Evolutionary conservation across 2,797 vertebrate genomes (phyloP).

Genomic region (Furcifer pardalis): DNA sequence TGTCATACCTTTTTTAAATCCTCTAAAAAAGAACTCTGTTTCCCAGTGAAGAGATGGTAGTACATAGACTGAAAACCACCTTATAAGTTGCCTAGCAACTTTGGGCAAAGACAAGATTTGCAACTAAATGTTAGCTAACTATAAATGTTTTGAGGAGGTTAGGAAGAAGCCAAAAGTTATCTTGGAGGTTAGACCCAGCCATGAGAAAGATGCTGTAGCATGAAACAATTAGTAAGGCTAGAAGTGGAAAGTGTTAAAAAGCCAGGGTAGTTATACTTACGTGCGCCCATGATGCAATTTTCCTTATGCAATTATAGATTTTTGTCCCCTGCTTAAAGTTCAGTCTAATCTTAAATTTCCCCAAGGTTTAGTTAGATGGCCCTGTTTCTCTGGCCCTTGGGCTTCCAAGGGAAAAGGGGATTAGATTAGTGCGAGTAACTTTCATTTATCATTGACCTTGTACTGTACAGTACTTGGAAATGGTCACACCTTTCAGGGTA

Average conservation of each 20-base stretch:
- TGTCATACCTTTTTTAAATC: neutral
- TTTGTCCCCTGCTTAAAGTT: neutral
- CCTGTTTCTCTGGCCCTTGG: neutral
- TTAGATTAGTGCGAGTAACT: neutral
- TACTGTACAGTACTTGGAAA: constrained; percentile 7
- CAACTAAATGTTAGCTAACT: neutral
- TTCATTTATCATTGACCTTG: constrained; percentile 3
- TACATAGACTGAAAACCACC: neutral
- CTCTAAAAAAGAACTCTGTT: neutral
- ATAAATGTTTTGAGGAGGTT: neutral
- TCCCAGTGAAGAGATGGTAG: neutral
- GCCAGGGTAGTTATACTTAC: neutral
- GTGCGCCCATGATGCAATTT: neutral
- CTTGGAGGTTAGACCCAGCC: neutral
- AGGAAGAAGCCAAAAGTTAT: neutral
- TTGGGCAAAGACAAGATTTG: neutral
- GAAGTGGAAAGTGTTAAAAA: neutral
- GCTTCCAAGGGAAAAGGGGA: neutral
- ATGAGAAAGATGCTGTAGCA: neutral
- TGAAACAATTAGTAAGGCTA: neutral
- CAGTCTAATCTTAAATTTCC: neutral
- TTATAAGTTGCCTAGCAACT: neutral
- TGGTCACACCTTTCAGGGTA: neutral
- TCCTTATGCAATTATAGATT: neutral
- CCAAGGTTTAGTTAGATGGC: neutral